These are phyloP conservation scores for Theretra japonica DNA, from an alignment of 2,888 invertebrate species.

Conservation along the genomic window DNA sequence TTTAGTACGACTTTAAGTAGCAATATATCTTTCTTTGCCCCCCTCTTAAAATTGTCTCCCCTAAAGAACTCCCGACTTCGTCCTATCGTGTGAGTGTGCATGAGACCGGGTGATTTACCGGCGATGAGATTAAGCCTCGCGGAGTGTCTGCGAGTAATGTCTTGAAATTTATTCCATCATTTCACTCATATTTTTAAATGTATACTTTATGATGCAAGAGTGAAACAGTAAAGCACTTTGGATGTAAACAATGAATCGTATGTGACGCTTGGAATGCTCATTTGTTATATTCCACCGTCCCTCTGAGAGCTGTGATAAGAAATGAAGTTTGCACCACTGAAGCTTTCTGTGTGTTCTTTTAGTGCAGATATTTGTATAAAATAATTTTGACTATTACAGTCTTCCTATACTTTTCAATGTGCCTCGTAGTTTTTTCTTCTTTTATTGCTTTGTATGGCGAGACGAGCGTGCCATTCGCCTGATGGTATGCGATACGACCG, in stretches of 20 bases:
- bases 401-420: too few relatives aligned
- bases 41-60: not conserved
- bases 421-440: too few relatives aligned
- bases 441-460: too few relatives aligned
- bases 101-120: slow-evolving; percentile 26
- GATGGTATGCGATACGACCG: too few relatives aligned
- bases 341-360: too few relatives aligned
- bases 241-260: slow-evolving; percentile 7
- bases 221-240: slow-evolving; percentile 8
- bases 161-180: slow-evolving; percentile 28
- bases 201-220: slow-evolving; percentile 18
- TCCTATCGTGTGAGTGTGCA: slow-evolving; percentile 4
- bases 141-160: slow-evolving; percentile 27
- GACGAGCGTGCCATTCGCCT: too few relatives aligned
- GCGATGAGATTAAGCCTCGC: slow-evolving; percentile 24
- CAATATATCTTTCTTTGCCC: not conserved
- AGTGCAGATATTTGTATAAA: too few relatives aligned
- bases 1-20: not conserved
- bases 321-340: too few relatives aligned
- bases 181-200: slow-evolving; percentile 25
- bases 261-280: not conserved
- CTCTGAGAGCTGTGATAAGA: not conserved
- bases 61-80: not conserved
- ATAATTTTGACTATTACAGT: too few relatives aligned
- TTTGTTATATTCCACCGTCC: not conserved